These are phyloP conservation scores for Oeneis ivallda DNA, from an alignment of 2,888 invertebrate genomes.

Conservation along the genomic window DNA sequence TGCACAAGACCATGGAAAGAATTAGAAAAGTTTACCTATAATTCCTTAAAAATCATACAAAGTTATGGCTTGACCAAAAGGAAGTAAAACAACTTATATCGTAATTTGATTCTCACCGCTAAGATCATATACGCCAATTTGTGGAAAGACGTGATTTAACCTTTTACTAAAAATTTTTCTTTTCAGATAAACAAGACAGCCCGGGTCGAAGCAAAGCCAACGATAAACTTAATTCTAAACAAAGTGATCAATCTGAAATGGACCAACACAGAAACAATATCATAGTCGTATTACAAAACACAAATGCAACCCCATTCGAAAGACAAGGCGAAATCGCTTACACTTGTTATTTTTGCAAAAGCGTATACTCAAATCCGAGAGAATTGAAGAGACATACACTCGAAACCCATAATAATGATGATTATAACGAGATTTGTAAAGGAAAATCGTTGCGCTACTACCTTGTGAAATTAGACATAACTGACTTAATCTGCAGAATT, in stretches of 20 bases:
- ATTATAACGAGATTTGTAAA: background rate
- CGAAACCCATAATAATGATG: background rate
- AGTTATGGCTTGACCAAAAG: too few relatives aligned
- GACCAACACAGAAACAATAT: background rate
- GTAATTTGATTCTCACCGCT: background rate
- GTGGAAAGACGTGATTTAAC: background rate
- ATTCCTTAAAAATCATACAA: too few relatives aligned
- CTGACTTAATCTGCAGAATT: background rate
- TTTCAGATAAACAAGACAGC: background rate
- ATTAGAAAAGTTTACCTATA: background rate
- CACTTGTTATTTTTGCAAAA: background rate
- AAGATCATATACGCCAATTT: background rate
- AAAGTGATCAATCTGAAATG: background rate
- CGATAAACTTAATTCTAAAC: background rate
- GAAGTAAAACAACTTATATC: too few relatives aligned
- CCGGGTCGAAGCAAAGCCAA: background rate
- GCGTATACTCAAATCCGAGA: background rate
- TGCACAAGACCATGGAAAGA: background rate
- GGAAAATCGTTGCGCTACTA: background rate
- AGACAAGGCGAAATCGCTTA: background rate
- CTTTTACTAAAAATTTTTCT: background rate
- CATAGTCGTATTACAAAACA: background rate
- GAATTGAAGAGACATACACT: background rate
- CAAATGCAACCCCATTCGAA: background rate
- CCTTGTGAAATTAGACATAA: background rate